Percentiles rank a stretch among this genome's conserved stretches.
These are phyloP conservation scores for Lamprologus speciosus DNA, from an alignment of 2,113 vertebrate genomes.

Conservation along the genomic window DNA sequence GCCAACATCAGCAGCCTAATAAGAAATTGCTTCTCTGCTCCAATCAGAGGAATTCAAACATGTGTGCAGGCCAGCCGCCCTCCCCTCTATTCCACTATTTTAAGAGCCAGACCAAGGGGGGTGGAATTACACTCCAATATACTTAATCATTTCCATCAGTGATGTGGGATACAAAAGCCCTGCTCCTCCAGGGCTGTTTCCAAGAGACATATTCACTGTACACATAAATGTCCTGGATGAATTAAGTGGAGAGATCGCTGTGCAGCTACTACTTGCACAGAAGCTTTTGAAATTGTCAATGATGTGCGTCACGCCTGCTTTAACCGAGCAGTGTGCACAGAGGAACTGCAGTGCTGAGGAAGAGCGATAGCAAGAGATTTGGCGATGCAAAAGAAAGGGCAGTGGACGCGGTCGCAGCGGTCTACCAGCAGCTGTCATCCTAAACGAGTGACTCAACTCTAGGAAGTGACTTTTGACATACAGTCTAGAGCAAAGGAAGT, in stretches of 20 bases:
- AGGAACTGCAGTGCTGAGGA: not conserved
- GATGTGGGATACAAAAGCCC: conserved; percentile 33
- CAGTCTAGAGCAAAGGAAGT: conserved; percentile 15
- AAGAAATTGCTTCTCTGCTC: conserved; percentile 54
- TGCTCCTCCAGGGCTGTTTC: conserved; percentile 30
- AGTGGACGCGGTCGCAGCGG: conserved; percentile 49
- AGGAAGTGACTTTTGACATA: conserved; percentile 39
- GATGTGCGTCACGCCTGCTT: conserved; percentile 23
- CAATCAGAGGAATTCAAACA: conserved; percentile 62
- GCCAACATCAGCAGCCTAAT: conserved; percentile 56
- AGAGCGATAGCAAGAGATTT: not conserved
- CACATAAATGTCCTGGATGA: conserved; percentile 10
- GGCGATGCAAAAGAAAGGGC: conserved; percentile 32
- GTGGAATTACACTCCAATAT: conserved; percentile 68
- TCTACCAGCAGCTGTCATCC: conserved; percentile 37
- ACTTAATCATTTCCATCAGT: conserved; percentile 72
- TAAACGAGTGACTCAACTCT: conserved; percentile 22
- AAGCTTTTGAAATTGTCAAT: conserved; percentile 17
- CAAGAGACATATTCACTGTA: conserved; percentile 32
- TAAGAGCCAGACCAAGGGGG: conserved; percentile 44
- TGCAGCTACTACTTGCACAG: not conserved
- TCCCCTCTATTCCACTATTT: conserved; percentile 58
- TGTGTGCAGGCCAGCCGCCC: conserved; percentile 25
- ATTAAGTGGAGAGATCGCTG: not conserved
- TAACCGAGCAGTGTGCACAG: not conserved